Evolutionary conservation across 2,797 vertebrate species (phyloP).

Genomic region (Sebastes paucispinis): DNA sequence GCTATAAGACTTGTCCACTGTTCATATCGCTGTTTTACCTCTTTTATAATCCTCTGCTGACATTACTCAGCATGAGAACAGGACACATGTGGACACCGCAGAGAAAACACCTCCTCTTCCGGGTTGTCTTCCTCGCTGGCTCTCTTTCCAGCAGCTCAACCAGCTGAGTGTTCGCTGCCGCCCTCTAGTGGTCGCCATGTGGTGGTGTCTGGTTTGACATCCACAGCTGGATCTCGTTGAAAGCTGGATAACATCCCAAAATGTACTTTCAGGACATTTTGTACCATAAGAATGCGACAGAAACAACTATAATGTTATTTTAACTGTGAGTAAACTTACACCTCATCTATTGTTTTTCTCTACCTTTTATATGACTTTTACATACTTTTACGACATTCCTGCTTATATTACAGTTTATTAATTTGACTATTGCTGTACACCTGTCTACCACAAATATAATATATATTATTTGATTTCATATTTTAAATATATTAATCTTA

Average conservation of each 20-base stretch:
- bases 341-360: not conserved
- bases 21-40: not conserved
- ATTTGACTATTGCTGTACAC: not conserved
- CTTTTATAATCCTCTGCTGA: not conserved
- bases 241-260: not conserved
- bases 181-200: not conserved
- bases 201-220: no score
- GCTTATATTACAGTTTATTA: not conserved
- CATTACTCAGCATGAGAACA: not conserved
- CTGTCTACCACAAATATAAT: not conserved
- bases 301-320: not conserved
- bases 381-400: not conserved
- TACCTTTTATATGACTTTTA: not conserved
- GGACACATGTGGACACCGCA: conserved; percentile 24
- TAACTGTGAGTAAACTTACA: not conserved
- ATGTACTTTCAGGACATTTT: not conserved
- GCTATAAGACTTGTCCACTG: not conserved
- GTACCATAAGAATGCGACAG: not conserved
- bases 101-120: conserved; percentile 14
- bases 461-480: not conserved
- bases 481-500: not conserved
- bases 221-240: not conserved
- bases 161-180: fast-evolving
- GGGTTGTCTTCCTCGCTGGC: conserved; percentile 18
- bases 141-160: not conserved